Evolutionary conservation across 2,888 invertebrate genomes (phyloP), one percentile per base, ranked within the genome.

Genomic region (Drosophila algonquin): DNA sequence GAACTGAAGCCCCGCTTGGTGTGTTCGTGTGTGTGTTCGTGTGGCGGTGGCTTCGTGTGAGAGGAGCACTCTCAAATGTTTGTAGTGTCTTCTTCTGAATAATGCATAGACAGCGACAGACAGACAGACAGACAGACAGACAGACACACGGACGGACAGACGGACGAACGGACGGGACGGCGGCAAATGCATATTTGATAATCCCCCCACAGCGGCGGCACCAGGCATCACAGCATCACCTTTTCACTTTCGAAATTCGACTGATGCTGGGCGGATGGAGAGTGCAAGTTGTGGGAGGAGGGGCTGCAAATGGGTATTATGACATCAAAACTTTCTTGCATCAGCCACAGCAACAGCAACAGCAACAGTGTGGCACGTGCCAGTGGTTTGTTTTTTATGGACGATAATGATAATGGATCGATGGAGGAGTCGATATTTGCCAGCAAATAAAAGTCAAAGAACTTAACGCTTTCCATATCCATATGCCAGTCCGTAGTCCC

Each of bases 201-300:
- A 59, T 74, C 74, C 69, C 48, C 63, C 45, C 48, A 51, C 60
- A 45, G 54, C 48, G 24, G 24, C 24, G 24, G 24, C 24, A 5
- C 2, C 24, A 24, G 21, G 57, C 65, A 55, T 59, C 73, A 64
- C 65, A 55, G 65, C 73, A 64, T 64, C 71, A 46, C 54, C 55
- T 72, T 72, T 72, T 72, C 76, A 73, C 68, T 73, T 73, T 73
- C 68, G 71, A 71, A 71, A 73, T 58, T 62, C 61, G 62, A 56
- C 52, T 56, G 54, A 24, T 55, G 51, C 48, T n/a, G 16, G 30
- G 16, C 24, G 47, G 35, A 35, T 35, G 35, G 47, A 50, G 24
- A 35, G 16, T 35, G 40, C 40, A 14, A n/a, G 40, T 40, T 6
- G 40, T 14, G 16, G 61, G 46, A 32, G 46, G 50, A 18, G 35